These are phyloP conservation scores for Drymodes brunneopygia DNA, from an alignment of 2,113 vertebrate species.

Conservation along the genomic window DNA sequence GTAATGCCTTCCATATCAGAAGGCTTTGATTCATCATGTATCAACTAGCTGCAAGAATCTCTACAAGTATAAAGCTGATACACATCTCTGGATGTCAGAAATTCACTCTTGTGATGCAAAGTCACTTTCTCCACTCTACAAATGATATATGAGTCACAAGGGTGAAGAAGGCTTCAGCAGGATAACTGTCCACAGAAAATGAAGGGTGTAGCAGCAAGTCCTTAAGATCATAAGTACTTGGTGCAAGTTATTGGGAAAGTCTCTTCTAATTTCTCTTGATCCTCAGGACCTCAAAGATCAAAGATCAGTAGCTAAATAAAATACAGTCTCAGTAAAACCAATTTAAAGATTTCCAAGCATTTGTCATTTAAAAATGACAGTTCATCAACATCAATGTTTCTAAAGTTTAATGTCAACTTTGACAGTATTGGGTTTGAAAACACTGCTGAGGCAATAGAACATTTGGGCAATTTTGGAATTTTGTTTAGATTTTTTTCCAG, in stretches of 20 bases:
- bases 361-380: neutral
- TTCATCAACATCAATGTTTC: neutral
- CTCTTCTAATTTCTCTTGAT: neutral
- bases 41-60: neutral
- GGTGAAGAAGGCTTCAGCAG: neutral
- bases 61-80: neutral
- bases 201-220: neutral
- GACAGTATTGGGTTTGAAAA: neutral
- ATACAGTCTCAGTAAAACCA: neutral
- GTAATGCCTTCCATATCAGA: neutral
- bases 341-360: neutral
- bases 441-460: neutral
- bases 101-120: neutral
- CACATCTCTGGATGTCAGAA: neutral
- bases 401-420: neutral
- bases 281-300: neutral
- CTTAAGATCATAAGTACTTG: neutral
- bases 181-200: neutral
- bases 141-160: neutral
- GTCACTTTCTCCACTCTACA: neutral
- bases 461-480: neutral
- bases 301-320: neutral
- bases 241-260: neutral
- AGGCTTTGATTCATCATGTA: neutral
- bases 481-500: neutral